These are phyloP conservation scores for Caenorhabditis auriculariae DNA, from an alignment of 2,888 invertebrate genomes.

Conservation along the genomic window DNA sequence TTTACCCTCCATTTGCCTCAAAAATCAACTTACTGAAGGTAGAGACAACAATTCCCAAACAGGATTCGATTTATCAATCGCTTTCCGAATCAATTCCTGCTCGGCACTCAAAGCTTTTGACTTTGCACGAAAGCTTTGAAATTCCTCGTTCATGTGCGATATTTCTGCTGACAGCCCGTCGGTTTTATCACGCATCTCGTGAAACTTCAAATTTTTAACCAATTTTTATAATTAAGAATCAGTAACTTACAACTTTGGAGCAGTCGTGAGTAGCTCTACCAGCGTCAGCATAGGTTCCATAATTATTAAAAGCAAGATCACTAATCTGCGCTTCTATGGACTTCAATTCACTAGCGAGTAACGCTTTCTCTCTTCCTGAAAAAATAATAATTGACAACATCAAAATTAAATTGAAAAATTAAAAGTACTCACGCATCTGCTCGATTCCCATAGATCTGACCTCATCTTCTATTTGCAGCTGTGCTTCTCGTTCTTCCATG, in stretches of 20 bases:
- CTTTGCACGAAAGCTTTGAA: conserved; percentile 43
- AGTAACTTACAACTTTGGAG: conserved; percentile 48
- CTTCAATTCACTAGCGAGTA: conserved; percentile 38
- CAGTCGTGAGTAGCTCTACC: conserved; percentile 61
- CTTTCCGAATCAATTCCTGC: conserved; percentile 38
- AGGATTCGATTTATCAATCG: conserved; percentile 38
- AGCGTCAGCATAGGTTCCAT: conserved; percentile 61
- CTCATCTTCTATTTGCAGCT: conserved; percentile 9
- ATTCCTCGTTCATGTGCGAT: conserved; percentile 38
- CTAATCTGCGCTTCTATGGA: conserved; percentile 57
- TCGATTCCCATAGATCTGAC: conserved; percentile 26
- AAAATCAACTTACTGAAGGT: conserved; percentile 38
- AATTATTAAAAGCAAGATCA: conserved; percentile 61
- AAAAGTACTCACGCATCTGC: conserved; percentile 35
- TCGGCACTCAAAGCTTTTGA: conserved; percentile 40
- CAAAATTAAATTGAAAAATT: too few relatives aligned
- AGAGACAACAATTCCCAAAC: conserved; percentile 56
- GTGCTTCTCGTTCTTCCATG: not conserved
- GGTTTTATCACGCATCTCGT: conserved; percentile 52
- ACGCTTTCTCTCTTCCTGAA: conserved; percentile 32
- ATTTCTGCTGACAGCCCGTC: conserved; percentile 41
- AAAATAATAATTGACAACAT: not conserved
- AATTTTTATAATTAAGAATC: not conserved
- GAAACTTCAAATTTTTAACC: conserved; percentile 43
- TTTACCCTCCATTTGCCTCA: too few relatives aligned